phyloP scores from a whole-genome alignment of 2,888 invertebrate species.

The Ephialtes manifestator region DNA sequence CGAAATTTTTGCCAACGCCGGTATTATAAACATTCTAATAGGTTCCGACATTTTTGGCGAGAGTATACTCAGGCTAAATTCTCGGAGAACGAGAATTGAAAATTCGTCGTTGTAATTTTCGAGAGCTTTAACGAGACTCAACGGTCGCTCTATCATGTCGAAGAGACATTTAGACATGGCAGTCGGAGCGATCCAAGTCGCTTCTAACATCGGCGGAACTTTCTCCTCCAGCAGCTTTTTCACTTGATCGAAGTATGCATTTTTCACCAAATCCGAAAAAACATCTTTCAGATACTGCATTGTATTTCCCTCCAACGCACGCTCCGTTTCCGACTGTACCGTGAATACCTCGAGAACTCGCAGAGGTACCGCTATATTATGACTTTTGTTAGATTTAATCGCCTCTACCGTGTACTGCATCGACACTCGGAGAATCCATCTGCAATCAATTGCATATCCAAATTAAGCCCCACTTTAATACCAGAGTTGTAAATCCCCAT shows the following conservation, averaged over 20 bases:
- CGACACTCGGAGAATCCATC: conserved; percentile 87
- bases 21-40: conserved; percentile 90
- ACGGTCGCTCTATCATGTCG: conserved; percentile 92
- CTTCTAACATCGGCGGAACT: conserved; percentile 90
- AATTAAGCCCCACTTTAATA: no score
- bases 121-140: conserved; percentile 87
- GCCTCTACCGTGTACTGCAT: conserved; percentile 87
- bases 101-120: conserved; percentile 85
- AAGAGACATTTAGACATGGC: conserved; percentile 91
- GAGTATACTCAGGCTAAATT: conserved; percentile 90
- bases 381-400: conserved; percentile 76
- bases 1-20: conserved; percentile 88
- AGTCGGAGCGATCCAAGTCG: conserved; percentile 90
- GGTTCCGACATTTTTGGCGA: conserved; percentile 90
- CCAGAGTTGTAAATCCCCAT: no score
- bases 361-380: conserved; percentile 91
- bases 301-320: conserved; percentile 75
- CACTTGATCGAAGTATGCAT: conserved; percentile 91
- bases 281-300: conserved; percentile 80
- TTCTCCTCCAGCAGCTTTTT: conserved; percentile 90
- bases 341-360: conserved; percentile 93
- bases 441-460: conserved; percentile 72
- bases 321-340: conserved; percentile 84
- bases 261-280: conserved; percentile 82
- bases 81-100: conserved; percentile 87